These are phyloP conservation scores for Laupala kohalensis DNA, from an alignment of 1,140 invertebrate genomes.

Conservation along the genomic window DNA sequence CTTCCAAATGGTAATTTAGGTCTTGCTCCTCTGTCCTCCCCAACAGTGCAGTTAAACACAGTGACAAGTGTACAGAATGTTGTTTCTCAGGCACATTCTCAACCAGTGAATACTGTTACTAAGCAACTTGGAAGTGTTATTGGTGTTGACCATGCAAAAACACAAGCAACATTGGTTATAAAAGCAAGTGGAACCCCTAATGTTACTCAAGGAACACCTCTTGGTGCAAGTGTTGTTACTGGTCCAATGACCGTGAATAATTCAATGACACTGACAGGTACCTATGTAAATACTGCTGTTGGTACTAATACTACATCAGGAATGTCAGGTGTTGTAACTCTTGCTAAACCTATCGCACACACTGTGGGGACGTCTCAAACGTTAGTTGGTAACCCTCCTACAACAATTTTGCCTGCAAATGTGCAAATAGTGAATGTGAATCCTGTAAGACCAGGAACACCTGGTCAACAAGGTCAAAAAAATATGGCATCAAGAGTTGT, in stretches of 20 bases:
- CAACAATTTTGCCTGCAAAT: slow-evolving; percentile 52
- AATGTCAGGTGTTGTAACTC: slow-evolving; percentile 34
- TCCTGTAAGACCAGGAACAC: slow-evolving; percentile 52
- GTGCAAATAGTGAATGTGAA: slow-evolving; percentile 73
- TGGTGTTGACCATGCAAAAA: slow-evolving; percentile 31
- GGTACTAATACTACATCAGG: slow-evolving; percentile 22
- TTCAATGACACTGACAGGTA: slow-evolving; percentile 30
- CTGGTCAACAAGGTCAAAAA: slow-evolving; percentile 54
- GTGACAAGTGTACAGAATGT: slow-evolving; percentile 20
- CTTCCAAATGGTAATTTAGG: slow-evolving; percentile 43
- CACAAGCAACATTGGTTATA: slow-evolving; percentile 48
- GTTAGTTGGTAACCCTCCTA: slow-evolving; percentile 20
- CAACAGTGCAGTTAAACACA: slow-evolving; percentile 25
- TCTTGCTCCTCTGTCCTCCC: slow-evolving; percentile 27
- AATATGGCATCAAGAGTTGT: slow-evolving; percentile 62
- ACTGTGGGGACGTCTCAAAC: slow-evolving; percentile 39
- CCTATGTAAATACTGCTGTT: slow-evolving; percentile 19
- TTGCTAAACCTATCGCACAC: slow-evolving; percentile 35
- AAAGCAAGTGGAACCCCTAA: slow-evolving; percentile 38
- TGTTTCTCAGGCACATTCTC: slow-evolving; percentile 19
- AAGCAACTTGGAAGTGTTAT: slow-evolving; percentile 19
- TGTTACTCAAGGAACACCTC: slow-evolving; percentile 18
- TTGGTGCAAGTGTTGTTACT: slow-evolving; percentile 44
- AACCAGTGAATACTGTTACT: slow-evolving; percentile 18
- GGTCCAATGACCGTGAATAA: slow-evolving; percentile 53